phyloP scores from a whole-genome alignment of 2,888 invertebrate genomes.

The Pandemis heparana region DNA sequence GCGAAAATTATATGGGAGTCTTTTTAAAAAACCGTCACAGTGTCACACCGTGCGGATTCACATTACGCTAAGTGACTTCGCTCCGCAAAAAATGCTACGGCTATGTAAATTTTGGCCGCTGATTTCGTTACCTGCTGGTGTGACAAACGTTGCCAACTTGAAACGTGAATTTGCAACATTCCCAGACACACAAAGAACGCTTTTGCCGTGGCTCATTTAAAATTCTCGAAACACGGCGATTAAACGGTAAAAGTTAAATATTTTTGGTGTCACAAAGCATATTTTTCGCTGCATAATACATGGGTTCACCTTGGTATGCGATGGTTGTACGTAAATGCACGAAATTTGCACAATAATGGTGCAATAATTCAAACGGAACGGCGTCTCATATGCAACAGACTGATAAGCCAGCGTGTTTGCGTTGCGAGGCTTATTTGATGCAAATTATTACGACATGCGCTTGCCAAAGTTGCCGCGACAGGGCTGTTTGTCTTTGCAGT shows the following conservation, averaged over 20 bases:
- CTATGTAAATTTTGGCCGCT: slow-evolving; percentile 17
- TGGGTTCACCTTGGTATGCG: slow-evolving; percentile 48
- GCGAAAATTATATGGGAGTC: slow-evolving; percentile 43
- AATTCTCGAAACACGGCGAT: slow-evolving; percentile 53
- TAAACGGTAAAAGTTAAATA: slow-evolving; percentile 55
- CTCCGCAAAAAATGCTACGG: background rate
- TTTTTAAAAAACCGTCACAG: slow-evolving; percentile 8
- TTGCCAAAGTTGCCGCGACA: slow-evolving; percentile 38
- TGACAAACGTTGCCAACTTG: slow-evolving; percentile 24
- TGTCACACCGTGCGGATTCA: slow-evolving; percentile 30
- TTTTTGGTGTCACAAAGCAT: slow-evolving; percentile 49
- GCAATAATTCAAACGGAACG: slow-evolving; percentile 52
- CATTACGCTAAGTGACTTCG: slow-evolving; percentile 17
- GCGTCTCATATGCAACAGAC: slow-evolving; percentile 49
- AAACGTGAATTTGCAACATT: slow-evolving; percentile 38
- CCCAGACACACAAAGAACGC: slow-evolving; percentile 47
- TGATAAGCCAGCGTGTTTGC: slow-evolving; percentile 54
- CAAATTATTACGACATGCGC: slow-evolving; percentile 43
- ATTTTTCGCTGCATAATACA: slow-evolving; percentile 45
- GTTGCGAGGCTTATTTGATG: slow-evolving; percentile 46
- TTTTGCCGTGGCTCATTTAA: slow-evolving; percentile 51
- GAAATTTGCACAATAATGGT: slow-evolving; percentile 58
- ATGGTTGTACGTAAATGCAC: slow-evolving; percentile 51
- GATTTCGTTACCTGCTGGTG: slow-evolving; percentile 15
- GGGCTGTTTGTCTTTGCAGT: slow-evolving; percentile 12